phyloP scores from a whole-genome alignment of 2,888 invertebrate species.

The Neocrepidodera transversa region DNA sequence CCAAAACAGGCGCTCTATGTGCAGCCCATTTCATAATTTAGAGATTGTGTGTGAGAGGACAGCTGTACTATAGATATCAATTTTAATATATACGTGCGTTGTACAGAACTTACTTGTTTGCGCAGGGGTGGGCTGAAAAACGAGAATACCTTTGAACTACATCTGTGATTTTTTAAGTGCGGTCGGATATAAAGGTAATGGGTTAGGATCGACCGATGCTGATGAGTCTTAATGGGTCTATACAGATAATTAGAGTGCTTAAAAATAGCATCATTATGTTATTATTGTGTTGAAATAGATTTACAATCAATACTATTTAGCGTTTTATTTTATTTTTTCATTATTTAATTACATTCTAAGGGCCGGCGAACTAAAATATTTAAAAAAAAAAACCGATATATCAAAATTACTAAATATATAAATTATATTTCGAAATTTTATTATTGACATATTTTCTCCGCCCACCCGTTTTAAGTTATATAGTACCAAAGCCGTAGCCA shows the following conservation, averaged over 20 bases:
- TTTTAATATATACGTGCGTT: slow-evolving; percentile 55
- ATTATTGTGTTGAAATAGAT: slow-evolving; percentile 20
- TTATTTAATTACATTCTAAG: no score
- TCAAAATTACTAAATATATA: no score
- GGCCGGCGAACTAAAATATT: no score
- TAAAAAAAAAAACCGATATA: no score
- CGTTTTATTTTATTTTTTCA: slow-evolving; percentile 11
- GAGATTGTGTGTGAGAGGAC: slow-evolving; percentile 51
- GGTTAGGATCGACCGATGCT: slow-evolving; percentile 18
- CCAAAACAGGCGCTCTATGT: slow-evolving; percentile 18
- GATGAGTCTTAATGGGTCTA: slow-evolving; percentile 16
- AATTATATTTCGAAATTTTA: no score
- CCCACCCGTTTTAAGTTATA: no score
- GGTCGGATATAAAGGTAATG: slow-evolving; percentile 6
- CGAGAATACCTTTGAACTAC: slow-evolving; percentile 16
- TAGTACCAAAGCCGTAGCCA: no score
- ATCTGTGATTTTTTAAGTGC: slow-evolving; percentile 26
- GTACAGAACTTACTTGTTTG: slow-evolving; percentile 58
- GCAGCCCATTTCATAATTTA: slow-evolving; percentile 22
- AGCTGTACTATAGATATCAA: slow-evolving; percentile 57
- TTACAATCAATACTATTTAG: slow-evolving; percentile 16
- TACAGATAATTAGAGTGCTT: slow-evolving; percentile 15
- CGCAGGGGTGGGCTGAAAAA: slow-evolving; percentile 40
- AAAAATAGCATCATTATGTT: slow-evolving; percentile 13
- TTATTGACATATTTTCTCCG: no score